Base-by-base conservation (phyloP, 2,113 vertebrate species). In the Ginglymostoma cirratum region DNA sequence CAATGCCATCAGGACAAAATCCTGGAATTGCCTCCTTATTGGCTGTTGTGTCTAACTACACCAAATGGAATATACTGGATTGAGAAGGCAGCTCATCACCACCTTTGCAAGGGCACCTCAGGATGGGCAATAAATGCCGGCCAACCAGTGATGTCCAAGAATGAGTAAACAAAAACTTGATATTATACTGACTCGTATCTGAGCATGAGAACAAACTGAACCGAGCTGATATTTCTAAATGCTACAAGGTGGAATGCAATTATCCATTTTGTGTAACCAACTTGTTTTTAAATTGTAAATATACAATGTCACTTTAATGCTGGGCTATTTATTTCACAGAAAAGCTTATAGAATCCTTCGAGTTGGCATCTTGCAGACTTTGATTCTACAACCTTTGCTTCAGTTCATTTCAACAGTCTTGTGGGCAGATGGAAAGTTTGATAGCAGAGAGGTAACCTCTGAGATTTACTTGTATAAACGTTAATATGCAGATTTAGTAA, bases 251-350 rank as follows among this genome's bases (percentile, higher is more conserved):
- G 38, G 1, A 38, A 80, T 38, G 34, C 38, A 96, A 69, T 97
- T 67, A 95, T 96, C 90, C 96, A 95, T 0, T 96, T 55, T 38
- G 96, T 96, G 24, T 97, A 2, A 61, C 96, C 70, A 72, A 72
- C 45, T 97, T 97, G 97, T 96, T 98, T 97, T 0, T 97, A 97
- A 72, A 97, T 97, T 55, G 48, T 76, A 42, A 52, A 30, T 69
- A n/a, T 78, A 72, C 72, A 85, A 24, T 70, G 19, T 42, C 42
- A 94, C 24, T 70, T 27, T 42, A 42, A 67, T 38, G 5, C 61
- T 72, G 67, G 94, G 27, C 15, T 95, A 95, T 76, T 72, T 95
- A 27, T 95, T 72, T 72, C 45, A 95, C 61, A 95, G n/a, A 80
- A 93, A 80, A 67, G 93, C 48, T 96, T 96, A 96, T 42, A 90